Evolutionary conservation across 2,797 vertebrate species (phyloP), one percentile per base, ranked within the genome.

Genomic region (Rhinatrema bivittatum): DNA sequence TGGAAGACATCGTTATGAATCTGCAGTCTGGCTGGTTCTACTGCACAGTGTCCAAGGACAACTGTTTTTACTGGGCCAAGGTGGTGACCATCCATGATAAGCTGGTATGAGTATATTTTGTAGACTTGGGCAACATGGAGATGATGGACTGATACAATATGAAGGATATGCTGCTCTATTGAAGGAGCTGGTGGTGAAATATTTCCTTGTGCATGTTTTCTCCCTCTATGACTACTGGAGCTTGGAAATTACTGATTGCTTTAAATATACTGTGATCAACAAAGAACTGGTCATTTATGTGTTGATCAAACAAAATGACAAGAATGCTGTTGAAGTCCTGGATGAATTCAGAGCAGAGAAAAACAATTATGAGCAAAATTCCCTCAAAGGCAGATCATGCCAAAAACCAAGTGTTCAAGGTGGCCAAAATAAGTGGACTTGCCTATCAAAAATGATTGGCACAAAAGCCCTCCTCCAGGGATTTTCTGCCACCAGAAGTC

Each of bases 101-200:
- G 19, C 46, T 32, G 4, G 63, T 78, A 12, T 64, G 80, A 16
- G 71, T 93, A 16, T 78, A 86, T 42, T 76, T 93, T 49, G 54
- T 93, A 11, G 95, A 98, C 58, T 82, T 73, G 39, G 93, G 95
- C 52, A 87, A 75, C 32, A 74, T 51, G 0, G 84, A 90, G 59
- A 44, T 53, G 2, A 78, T 97, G 39, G 74, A 81, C 16, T 36
- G 20, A 40, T 36, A 30, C 27, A 60, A 74, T 0, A 53, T 98
- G 21, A 79, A 70, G 25, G 68, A 72, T 25, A 62, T 98, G 31
- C 86, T 88, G 4, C 69, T 83, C 4, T 60, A 52, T 53, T 94
- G 2, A 91, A 91, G 2, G 40, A 69, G 7, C 41, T 94, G 53
- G 89, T 91, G 8, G 41, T 92, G 24, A 88, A 74, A 54, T 98